Evolutionary conservation across 2,113 vertebrate species (phyloP).

Genomic region (Neomonachus schauinslandi): DNA sequence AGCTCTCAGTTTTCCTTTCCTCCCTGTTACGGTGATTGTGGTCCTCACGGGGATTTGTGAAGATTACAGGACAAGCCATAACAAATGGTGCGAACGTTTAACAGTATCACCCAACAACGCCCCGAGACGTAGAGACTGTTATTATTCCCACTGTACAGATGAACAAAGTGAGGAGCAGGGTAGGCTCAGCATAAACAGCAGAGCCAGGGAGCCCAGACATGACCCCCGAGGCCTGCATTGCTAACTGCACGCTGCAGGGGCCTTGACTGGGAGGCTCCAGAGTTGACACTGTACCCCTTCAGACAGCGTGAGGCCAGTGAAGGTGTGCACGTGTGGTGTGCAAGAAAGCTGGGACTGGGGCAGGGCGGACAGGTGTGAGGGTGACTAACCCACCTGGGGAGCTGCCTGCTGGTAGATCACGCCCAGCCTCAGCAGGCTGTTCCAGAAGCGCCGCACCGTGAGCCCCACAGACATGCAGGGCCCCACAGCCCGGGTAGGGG

Average conservation of each 20-base stretch:
- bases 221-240: neutral
- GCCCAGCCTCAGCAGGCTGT: slow-evolving; percentile 87
- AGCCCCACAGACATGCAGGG: slow-evolving; percentile 92
- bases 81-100: neutral
- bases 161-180: neutral
- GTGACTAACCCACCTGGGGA: slow-evolving; percentile 74
- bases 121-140: neutral
- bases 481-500: slow-evolving; percentile 55
- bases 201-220: neutral
- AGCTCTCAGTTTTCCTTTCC: neutral
- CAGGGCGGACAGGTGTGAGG: neutral
- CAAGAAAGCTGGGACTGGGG: neutral
- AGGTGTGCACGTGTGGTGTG: fast-evolving
- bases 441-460: slow-evolving; percentile 91
- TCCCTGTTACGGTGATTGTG: neutral
- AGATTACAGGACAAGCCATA: neutral
- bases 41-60: neutral
- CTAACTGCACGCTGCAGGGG: neutral
- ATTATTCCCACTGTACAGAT: neutral
- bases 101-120: neutral
- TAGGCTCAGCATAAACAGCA: neutral
- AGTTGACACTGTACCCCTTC: neutral
- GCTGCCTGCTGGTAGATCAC: slow-evolving; percentile 74
- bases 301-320: neutral
- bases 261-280: neutral